Evolutionary conservation across 2,888 invertebrate species (phyloP), one percentile per base, ranked within the genome.

Genomic region (Hydriomena furcata): DNA sequence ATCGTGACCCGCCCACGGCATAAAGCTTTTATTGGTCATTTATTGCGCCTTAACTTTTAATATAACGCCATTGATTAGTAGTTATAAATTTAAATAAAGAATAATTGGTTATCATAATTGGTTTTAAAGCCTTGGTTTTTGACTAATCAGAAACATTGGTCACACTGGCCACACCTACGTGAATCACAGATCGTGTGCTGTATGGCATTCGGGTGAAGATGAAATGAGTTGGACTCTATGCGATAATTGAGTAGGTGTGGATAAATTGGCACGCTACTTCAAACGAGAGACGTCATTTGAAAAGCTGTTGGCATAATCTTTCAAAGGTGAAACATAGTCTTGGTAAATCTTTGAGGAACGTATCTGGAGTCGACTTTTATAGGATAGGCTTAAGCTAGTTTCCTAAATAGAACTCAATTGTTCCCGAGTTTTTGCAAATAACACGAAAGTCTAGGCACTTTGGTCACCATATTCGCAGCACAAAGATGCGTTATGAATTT

Each of bases 21-120:
- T 50, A 47, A 52, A 55, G 36, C 47, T 51, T 60, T 58, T 56
- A 54, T 52, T 52, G 45, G 41, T 46, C 51, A 47, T 51, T 55
- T 54, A 54, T 54, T 42, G 50, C 34, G 50, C 42, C 49, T 50
- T 48, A 49, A 48, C 53, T 53, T 55, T 53, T 47, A 57, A 47
- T 50, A 50, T 28, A 54, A 54, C 46, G 36, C 41, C 46, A 55
- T 50, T 46, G 54, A 55, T 55, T 43, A 50, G 36, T 31, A 36
- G 38, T 37, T 38, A 42, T 43, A 43, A 54, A 53, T 49, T 53
- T 54, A 46, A 50, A 54, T 50, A 24, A 34, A 17, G 17, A 30
- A 52, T 47, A 52, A 47, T 47, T 52, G 52, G 38, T 25, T 25
- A 35, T 11, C 21, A 12, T 43, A 47, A 47, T 52, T 52, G 47